Conservation (phyloP, 2,888 invertebrate species). For the Peribatodes rhomboidaria region DNA sequence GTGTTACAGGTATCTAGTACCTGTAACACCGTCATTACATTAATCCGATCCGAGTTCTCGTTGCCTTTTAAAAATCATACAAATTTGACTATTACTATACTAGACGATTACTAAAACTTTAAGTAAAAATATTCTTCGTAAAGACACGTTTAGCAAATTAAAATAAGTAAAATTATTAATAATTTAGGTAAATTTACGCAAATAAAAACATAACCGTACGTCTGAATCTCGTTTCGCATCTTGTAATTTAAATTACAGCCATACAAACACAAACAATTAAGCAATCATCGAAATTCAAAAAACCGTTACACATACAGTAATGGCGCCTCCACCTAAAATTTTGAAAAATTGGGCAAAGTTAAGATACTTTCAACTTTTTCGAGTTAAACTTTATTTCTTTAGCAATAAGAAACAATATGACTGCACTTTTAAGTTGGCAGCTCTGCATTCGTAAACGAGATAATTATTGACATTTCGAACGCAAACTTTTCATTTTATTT, state of each 20-base stretch:
- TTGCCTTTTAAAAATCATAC: too few species aligned
- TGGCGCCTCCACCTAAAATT: slow-evolving; percentile 67
- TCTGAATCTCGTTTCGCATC: slow-evolving; percentile 52
- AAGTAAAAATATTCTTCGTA: too few species aligned
- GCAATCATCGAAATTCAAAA: slow-evolving; percentile 77
- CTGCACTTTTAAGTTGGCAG: slow-evolving; percentile 41
- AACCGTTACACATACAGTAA: slow-evolving; percentile 79
- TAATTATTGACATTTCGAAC: slow-evolving; percentile 79
- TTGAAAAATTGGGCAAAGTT: slow-evolving; percentile 50
- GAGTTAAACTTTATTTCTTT: slow-evolving; percentile 39
- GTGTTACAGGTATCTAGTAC: too few species aligned
- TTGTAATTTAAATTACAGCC: slow-evolving; percentile 66
- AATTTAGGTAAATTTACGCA: slow-evolving; percentile 30
- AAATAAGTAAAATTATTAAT: neutral
- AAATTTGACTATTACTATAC: too few species aligned
- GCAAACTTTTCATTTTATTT: slow-evolving; percentile 50
- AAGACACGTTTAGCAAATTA: too few species aligned
- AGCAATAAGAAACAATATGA: slow-evolving; percentile 43
- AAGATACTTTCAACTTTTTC: neutral
- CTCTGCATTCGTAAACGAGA: slow-evolving; percentile 67
- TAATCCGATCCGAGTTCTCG: too few species aligned
- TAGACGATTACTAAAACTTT: too few species aligned
- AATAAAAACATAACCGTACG: slow-evolving; percentile 18
- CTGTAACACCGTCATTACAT: too few species aligned
- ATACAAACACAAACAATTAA: slow-evolving; percentile 76